Conservation (phyloP, 1,140 invertebrate species). For the Uloborus diversus region DNA sequence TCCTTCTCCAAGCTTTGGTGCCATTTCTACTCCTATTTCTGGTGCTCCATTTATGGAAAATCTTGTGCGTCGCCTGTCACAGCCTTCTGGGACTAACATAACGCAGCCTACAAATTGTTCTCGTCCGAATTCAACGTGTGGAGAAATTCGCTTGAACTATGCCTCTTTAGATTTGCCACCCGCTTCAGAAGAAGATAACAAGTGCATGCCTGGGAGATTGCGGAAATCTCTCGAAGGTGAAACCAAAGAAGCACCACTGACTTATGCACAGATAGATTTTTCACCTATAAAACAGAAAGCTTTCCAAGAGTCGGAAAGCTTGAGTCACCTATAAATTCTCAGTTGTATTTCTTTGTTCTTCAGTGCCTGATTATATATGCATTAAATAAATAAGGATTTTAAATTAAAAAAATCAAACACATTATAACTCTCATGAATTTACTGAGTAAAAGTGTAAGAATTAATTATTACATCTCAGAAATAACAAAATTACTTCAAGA, state of each 20-base stretch:
- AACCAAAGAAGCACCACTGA: conserved; percentile 39
- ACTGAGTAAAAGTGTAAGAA: too few species aligned
- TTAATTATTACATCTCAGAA: too few species aligned
- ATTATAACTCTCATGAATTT: too few species aligned
- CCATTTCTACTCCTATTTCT: neutral
- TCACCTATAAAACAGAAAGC: conserved; percentile 33
- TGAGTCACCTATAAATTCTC: conserved; percentile 40
- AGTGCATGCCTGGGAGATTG: neutral
- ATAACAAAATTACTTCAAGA: too few species aligned
- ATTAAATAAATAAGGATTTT: neutral
- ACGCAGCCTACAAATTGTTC: conserved; percentile 44
- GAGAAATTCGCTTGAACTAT: conserved; percentile 71
- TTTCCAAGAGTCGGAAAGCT: conserved; percentile 43
- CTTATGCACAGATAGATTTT: conserved; percentile 54
- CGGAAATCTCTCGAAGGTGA: conserved; percentile 21
- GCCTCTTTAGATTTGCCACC: conserved; percentile 74
- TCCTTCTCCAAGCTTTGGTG: conserved; percentile 42
- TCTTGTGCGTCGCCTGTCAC: conserved; percentile 16
- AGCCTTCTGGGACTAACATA: neutral
- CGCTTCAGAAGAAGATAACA: conserved; percentile 31
- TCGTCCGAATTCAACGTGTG: conserved; percentile 66
- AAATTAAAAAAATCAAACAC: too few species aligned
- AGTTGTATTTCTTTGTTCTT: conserved; percentile 3
- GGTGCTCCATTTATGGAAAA: conserved; percentile 32
- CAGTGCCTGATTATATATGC: conserved; percentile 43